phyloP scores from a whole-genome alignment of 2,888 invertebrate species.

The Zele albiditarsus region DNA sequence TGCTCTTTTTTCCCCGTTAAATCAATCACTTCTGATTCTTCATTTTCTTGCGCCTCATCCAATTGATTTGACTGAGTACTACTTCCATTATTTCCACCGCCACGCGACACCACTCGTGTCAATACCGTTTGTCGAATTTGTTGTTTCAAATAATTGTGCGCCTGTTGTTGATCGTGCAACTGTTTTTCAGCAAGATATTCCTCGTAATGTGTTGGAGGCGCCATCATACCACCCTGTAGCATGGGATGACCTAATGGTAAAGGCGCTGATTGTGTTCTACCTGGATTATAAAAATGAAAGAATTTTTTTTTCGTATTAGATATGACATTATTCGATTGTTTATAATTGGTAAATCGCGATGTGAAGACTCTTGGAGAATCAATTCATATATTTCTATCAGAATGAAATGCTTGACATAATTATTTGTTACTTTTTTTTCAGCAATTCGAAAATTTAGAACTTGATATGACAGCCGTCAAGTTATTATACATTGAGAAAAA shows the following conservation, averaged over 20 bases:
- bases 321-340: neutral
- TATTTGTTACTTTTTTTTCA: too few species aligned
- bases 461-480: too few species aligned
- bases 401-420: neutral
- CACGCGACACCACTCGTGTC: conserved; percentile 80
- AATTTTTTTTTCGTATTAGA: conserved; percentile 8
- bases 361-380: conserved; percentile 21
- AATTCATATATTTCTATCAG: neutral
- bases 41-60: conserved; percentile 76
- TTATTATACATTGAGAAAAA: too few species aligned
- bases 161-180: conserved; percentile 74
- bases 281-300: conserved; percentile 65
- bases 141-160: conserved; percentile 82
- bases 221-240: conserved; percentile 75
- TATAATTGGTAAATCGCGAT: conserved; percentile 30
- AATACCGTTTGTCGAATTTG: conserved; percentile 92
- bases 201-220: conserved; percentile 74
- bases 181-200: conserved; percentile 75
- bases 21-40: conserved; percentile 80
- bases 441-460: too few species aligned
- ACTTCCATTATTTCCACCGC: conserved; percentile 64
- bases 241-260: conserved; percentile 92
- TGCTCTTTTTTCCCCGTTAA: conserved; percentile 80
- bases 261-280: conserved; percentile 95
- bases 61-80: conserved; percentile 74